Evolutionary conservation across 2,888 invertebrate genomes (phyloP), one percentile per base, ranked within the genome.

Genomic region (Leptinotarsa haldemani): DNA sequence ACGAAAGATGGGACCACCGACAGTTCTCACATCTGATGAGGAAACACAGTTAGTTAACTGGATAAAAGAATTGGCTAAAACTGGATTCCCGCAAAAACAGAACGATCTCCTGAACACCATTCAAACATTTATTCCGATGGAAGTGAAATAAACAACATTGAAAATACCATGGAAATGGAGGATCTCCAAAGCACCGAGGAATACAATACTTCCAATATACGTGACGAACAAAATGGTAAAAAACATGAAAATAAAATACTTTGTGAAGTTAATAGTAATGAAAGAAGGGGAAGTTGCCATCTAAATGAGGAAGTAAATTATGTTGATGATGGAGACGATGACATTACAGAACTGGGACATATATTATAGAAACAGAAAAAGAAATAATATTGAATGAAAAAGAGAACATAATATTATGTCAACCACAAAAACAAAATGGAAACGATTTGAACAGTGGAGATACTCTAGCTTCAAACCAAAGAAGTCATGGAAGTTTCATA

Each of bases 401-500:
- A 48, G 48, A 48, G 16, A 48, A 48, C 48, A 48, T 48, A 48
- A 48, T 48, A n/a, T n/a, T n/a, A 48, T 48, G 48, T 16, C 48
- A 48, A 48, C 16, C 48, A 48, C 48, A 48, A 48, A 48, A 48
- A 16, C 48, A 48, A 48, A 53, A 53, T n/a, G 18, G 53, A 53
- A 53, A 53, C 53, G 53, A 53, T 53, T 18, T 9, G 7, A 53
- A 53, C 20, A 53, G 20, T 20, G 53, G 1, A 53, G 53, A 53
- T 53, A 53, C n/a, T 53, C 18, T 18, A n/a, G 20, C 53, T 20
- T 53, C 53, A 20, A 53, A 53, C 20, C 53, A 53, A 12, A 18
- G 53, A 53, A 53, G 53, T 53, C 53, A 20, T 20, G 53, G 53
- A 53, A 53, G 53, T 53, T 53, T 18, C n/a, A 53, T 50, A 50